Conservation (phyloP, 2,888 invertebrate genomes). For the Lydus trimaculatus region DNA sequence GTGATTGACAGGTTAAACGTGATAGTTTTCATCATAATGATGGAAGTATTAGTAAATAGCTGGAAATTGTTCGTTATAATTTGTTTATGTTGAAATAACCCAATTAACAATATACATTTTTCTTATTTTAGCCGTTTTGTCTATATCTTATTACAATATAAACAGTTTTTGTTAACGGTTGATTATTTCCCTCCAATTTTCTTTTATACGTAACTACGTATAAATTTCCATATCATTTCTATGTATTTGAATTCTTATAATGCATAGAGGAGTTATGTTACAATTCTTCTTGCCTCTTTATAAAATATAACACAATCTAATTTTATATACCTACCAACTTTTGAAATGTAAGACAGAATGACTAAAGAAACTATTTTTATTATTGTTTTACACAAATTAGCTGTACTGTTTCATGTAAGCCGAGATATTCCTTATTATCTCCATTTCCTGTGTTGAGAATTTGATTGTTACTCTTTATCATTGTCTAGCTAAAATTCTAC, state of each 20-base stretch:
- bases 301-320: not conserved
- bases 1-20: too few species aligned
- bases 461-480: not conserved
- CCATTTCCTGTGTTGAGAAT: not conserved
- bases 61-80: too few species aligned
- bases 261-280: not conserved
- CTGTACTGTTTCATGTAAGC: too few species aligned
- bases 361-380: not conserved
- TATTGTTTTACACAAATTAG: not conserved
- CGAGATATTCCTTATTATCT: not conserved
- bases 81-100: too few species aligned
- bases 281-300: not conserved
- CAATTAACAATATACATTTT: not conserved
- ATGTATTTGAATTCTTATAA: not conserved
- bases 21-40: too few species aligned
- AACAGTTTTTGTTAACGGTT: not conserved
- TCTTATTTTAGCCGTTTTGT: not conserved
- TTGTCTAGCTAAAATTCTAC: too few species aligned
- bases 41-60: too few species aligned
- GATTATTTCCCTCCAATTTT: not conserved
- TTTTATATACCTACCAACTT: not conserved
- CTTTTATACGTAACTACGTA: not conserved
- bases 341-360: not conserved
- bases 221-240: slow-evolving; percentile 1
- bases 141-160: not conserved